Conservation (phyloP, 2,797 vertebrate species). For the Emys orbicularis region DNA sequence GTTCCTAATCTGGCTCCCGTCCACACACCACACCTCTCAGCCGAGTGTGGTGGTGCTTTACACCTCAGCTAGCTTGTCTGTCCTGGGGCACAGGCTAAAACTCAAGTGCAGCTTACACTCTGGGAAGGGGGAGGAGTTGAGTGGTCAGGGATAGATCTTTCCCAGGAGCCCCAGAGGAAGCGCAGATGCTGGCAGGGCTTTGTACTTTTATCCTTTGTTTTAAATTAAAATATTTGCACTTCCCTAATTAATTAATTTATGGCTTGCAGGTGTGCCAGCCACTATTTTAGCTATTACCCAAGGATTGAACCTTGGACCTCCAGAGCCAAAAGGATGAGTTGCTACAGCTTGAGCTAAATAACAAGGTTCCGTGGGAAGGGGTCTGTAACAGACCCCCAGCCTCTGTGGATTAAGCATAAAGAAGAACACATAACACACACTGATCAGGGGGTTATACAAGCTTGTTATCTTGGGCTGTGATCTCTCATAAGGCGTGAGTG, state of each 20-base stretch:
- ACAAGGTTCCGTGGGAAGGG: not conserved
- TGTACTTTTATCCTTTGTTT: not conserved
- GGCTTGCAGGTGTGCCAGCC: not conserved
- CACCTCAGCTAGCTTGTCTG: not conserved
- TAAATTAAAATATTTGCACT: not conserved
- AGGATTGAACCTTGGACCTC: accelerated
- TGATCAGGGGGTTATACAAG: not conserved
- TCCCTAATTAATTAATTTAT: not conserved
- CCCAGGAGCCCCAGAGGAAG: not conserved
- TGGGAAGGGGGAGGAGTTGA: not conserved
- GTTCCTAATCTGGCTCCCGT: not conserved
- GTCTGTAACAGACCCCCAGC: not conserved
- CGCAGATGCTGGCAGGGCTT: not conserved
- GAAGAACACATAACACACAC: not conserved
- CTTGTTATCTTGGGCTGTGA: accelerated
- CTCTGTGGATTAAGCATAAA: accelerated
- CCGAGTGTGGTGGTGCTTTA: not conserved
- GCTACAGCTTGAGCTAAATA: not conserved
- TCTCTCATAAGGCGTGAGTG: not conserved
- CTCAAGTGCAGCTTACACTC: not conserved
- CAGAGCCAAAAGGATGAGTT: not conserved
- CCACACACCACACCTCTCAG: not conserved
- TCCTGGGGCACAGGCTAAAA: not conserved
- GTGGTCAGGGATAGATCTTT: not conserved
- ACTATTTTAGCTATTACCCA: not conserved